Percentiles rank a stretch among this genome's conserved stretches.
phyloP scores from a whole-genome alignment of 1,140 invertebrate species.

The Hestina assimilis region DNA sequence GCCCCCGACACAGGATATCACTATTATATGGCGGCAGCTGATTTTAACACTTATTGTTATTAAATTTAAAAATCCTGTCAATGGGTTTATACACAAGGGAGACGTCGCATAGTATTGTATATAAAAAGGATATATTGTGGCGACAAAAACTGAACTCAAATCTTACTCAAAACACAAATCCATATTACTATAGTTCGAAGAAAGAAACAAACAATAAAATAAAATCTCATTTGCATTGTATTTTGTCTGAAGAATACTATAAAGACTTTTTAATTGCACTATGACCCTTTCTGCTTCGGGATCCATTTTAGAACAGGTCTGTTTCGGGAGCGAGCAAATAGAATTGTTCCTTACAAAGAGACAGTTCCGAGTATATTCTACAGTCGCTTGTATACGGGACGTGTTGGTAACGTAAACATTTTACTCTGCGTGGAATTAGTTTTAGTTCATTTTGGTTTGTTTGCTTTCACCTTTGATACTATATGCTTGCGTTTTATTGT shows the following conservation, averaged over 20 bases:
- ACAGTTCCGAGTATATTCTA: conserved; percentile 10
- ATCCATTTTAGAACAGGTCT: conserved; percentile 12
- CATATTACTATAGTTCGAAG: too few species aligned
- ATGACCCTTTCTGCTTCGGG: neutral
- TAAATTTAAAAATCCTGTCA: too few species aligned
- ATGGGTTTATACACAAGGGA: too few species aligned
- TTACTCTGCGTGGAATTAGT: conserved; percentile 7
- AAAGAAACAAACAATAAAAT: too few species aligned
- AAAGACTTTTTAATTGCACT: neutral
- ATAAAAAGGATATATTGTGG: too few species aligned
- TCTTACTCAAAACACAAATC: too few species aligned
- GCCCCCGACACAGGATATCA: too few species aligned
- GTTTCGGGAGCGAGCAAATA: conserved; percentile 1
- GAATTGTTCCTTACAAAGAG: conserved; percentile 10
- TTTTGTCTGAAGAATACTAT: neutral
- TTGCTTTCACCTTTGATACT: neutral
- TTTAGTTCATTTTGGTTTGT: neutral
- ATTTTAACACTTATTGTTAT: too few species aligned
- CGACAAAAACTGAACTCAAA: too few species aligned
- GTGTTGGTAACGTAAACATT: conserved; percentile 1
- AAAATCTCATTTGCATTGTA: too few species aligned
- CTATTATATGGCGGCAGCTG: too few species aligned
- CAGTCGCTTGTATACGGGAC: neutral
- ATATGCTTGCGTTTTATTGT: neutral
- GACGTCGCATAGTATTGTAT: too few species aligned